phyloP scores from a whole-genome alignment of 2,888 invertebrate genomes.

The Octodonta nipae region DNA sequence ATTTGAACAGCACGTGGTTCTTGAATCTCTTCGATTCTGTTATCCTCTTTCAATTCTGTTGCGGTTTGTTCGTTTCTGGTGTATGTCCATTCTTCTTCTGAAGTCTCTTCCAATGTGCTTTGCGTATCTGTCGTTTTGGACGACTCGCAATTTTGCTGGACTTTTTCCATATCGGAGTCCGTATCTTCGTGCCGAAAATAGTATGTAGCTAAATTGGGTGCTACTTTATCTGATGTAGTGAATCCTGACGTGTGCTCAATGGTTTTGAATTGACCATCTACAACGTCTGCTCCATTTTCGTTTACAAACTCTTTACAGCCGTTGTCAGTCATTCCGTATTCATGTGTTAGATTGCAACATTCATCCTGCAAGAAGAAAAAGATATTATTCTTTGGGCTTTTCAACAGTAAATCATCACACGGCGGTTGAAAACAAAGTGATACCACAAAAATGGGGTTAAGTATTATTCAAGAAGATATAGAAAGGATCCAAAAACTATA shows the following conservation, averaged over 20 bases:
- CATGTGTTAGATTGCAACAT: constrained; percentile 16
- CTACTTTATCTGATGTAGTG: constrained; percentile 56
- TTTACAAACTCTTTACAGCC: constrained; percentile 9
- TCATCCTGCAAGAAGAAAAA: constrained; percentile 21
- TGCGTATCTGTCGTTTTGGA: constrained; percentile 20
- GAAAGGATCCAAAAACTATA: too few relatives aligned
- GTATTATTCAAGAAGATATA: too few relatives aligned
- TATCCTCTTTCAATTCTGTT: not conserved
- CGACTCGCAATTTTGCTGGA: constrained; percentile 16
- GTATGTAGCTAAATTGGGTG: constrained; percentile 70
- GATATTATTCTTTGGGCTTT: too few relatives aligned
- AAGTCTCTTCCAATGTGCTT: constrained; percentile 42
- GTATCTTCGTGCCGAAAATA: constrained; percentile 80
- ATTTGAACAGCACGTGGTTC: constrained; percentile 21
- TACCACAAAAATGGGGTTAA: too few relatives aligned
- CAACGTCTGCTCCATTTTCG: constrained; percentile 13
- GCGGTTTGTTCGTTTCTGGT: constrained; percentile 27
- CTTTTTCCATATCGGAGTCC: constrained; percentile 61
- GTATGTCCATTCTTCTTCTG: constrained; percentile 60
- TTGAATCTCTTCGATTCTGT: constrained; percentile 14
- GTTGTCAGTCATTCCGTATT: constrained; percentile 23
- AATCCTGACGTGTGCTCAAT: constrained; percentile 29
- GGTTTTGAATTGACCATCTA: constrained; percentile 13
- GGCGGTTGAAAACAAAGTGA: too few relatives aligned
- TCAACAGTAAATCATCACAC: too few relatives aligned